Conservation (phyloP, 2,797 vertebrate species). For the Anisognathus igniventris region DNA sequence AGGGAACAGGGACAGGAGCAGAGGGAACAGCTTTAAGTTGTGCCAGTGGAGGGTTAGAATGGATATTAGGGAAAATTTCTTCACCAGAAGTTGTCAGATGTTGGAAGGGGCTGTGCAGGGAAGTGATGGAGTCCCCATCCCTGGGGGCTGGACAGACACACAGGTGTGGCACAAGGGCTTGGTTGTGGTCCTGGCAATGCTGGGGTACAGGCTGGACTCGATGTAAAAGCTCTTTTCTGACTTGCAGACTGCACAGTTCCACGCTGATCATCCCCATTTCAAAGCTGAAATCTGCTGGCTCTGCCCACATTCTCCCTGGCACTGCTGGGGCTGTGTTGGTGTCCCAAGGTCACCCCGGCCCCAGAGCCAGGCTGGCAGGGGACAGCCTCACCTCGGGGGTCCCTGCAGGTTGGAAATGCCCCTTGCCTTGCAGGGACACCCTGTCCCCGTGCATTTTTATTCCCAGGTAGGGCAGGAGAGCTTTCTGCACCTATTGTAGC, state of each 20-base stretch:
- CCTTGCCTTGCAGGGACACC: background rate
- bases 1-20: background rate
- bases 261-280: fast-evolving
- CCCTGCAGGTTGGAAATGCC: background rate
- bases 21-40: background rate
- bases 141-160: fast-evolving
- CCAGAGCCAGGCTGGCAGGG: fast-evolving
- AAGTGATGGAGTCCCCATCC: background rate
- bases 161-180: background rate
- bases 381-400: background rate
- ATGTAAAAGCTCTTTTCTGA: background rate
- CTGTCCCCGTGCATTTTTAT: fast-evolving
- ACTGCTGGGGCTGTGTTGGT: background rate
- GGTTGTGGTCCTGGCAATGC: background rate
- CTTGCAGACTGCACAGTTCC: fast-evolving
- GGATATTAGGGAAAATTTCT: background rate
- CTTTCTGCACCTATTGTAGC: fast-evolving
- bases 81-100: background rate
- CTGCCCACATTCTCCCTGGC: fast-evolving
- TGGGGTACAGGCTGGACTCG: background rate
- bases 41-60: background rate
- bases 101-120: background rate
- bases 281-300: fast-evolving
- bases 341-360: fast-evolving
- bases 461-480: background rate